Evolutionary conservation across 2,797 vertebrate genomes (phyloP).

Genomic region (Eospalax fontanierii): DNA sequence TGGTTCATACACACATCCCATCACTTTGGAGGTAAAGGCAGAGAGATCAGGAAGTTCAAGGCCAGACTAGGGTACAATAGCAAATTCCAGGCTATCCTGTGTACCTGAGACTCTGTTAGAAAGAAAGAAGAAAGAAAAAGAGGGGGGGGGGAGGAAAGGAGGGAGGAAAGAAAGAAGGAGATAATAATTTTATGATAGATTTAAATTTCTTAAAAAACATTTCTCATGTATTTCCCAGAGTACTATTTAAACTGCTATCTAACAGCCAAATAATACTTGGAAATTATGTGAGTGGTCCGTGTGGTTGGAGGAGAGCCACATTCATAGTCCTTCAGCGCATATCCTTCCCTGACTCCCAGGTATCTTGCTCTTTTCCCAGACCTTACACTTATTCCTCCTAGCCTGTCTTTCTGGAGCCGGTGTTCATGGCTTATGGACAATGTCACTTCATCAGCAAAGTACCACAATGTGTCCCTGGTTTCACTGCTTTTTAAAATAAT

Average conservation of each 20-base stretch:
- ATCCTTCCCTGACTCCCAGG: neutral
- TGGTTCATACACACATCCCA: rapidly evolving
- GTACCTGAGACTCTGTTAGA: neutral
- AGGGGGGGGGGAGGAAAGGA: no score
- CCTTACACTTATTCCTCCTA: neutral
- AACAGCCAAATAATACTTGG: neutral
- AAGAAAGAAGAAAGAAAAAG: neutral
- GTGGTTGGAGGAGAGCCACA: no score
- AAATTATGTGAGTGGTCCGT: neutral
- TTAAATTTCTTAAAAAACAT: neutral
- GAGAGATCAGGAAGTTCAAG: neutral
- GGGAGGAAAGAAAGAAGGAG: no score
- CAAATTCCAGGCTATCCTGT: neutral
- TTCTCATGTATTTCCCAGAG: neutral
- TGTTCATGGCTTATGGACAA: neutral
- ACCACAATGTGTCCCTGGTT: neutral
- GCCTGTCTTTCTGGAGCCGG: neutral
- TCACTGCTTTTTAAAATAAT: neutral
- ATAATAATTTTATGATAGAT: neutral
- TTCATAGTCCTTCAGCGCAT: neutral
- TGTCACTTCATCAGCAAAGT: neutral
- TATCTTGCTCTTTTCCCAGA: neutral
- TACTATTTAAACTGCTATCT: neutral
- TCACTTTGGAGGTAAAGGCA: neutral
- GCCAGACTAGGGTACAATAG: neutral